Conservation (phyloP, 2,113 vertebrate genomes). For the Serinus canaria region DNA sequence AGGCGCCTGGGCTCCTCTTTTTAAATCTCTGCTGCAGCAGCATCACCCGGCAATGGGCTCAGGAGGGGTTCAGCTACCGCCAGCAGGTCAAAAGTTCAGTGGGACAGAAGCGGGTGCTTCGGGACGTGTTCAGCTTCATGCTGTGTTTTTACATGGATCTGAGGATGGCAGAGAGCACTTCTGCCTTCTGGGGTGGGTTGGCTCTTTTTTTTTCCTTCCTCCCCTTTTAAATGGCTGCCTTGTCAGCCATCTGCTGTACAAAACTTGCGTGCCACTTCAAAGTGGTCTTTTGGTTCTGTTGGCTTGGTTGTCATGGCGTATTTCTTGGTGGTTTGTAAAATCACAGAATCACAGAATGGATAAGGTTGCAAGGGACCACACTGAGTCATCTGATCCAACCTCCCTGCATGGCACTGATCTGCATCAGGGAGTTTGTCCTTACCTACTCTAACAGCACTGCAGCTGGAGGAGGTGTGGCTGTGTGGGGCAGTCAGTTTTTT, state of each 20-base stretch:
- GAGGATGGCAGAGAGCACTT: not conserved
- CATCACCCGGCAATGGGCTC: not conserved
- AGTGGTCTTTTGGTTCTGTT: not conserved
- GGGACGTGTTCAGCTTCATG: not conserved
- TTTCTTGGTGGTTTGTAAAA: not conserved
- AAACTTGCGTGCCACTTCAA: not conserved
- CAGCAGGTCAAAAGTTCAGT: slow-evolving; percentile 73
- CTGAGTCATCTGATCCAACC: not conserved
- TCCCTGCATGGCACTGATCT: not conserved
- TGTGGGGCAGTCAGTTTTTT: accelerated
- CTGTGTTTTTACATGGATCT: not conserved
- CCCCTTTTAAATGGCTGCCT: slow-evolving; percentile 6
- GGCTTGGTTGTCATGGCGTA: not conserved
- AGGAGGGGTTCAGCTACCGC: slow-evolving; percentile 33
- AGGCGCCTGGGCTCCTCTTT: slow-evolving; percentile 60
- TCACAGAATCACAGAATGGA: not conserved
- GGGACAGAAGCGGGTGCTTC: slow-evolving; percentile 35
- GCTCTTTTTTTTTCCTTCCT: accelerated
- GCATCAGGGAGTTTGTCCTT: not conserved
- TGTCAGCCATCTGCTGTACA: slow-evolving; percentile 37
- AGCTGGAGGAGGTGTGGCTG: not conserved
- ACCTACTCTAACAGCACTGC: not conserved
- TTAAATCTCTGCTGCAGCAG: not conserved
- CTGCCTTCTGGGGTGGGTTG: not conserved
- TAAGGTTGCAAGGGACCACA: not conserved